Percentiles rank a stretch among this genome's conserved stretches.
phyloP scores from a whole-genome alignment of 2,888 invertebrate species.

The Lagria hirta region DNA sequence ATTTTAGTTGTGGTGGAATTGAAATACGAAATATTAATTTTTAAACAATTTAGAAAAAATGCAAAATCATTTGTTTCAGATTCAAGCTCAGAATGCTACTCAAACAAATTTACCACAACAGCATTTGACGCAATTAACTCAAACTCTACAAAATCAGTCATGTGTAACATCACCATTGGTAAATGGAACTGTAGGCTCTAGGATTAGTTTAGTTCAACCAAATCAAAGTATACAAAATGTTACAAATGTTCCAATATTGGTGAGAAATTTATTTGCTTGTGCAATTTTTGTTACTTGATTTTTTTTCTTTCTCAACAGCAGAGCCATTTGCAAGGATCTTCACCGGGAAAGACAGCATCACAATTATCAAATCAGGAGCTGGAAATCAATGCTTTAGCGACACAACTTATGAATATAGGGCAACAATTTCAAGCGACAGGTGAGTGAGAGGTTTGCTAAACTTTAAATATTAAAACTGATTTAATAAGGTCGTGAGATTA shows the following conservation, averaged over 20 bases:
- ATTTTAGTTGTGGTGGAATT: too few species aligned
- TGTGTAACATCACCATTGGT: constrained; percentile 40
- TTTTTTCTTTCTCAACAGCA: constrained; percentile 38
- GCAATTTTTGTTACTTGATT: constrained; percentile 7
- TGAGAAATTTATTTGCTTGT: constrained; percentile 50
- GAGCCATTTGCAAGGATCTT: constrained; percentile 38
- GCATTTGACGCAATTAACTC: constrained; percentile 43
- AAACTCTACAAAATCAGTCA: constrained; percentile 39
- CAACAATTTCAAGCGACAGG: constrained; percentile 74
- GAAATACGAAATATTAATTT: too few species aligned
- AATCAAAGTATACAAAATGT: constrained; percentile 55
- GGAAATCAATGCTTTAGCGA: constrained; percentile 76
- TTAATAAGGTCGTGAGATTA: too few species aligned
- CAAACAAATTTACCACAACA: constrained; percentile 43
- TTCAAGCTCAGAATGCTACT: constrained; percentile 34
- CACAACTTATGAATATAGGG: constrained; percentile 79
- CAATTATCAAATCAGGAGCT: constrained; percentile 54
- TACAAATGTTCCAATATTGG: constrained; percentile 70
- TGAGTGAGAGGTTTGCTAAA: too few species aligned
- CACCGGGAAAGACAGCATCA: constrained; percentile 29
- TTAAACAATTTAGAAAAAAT: too few species aligned
- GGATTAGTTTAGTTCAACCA: constrained; percentile 56
- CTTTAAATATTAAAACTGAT: too few species aligned
- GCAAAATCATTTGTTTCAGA: constrained; percentile 23
- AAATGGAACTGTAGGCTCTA: constrained; percentile 52